Percentiles rank a stretch among this genome's conserved stretches.
phyloP scores from a whole-genome alignment of 2,888 invertebrate species.

The Barypeithes pellucidus region DNA sequence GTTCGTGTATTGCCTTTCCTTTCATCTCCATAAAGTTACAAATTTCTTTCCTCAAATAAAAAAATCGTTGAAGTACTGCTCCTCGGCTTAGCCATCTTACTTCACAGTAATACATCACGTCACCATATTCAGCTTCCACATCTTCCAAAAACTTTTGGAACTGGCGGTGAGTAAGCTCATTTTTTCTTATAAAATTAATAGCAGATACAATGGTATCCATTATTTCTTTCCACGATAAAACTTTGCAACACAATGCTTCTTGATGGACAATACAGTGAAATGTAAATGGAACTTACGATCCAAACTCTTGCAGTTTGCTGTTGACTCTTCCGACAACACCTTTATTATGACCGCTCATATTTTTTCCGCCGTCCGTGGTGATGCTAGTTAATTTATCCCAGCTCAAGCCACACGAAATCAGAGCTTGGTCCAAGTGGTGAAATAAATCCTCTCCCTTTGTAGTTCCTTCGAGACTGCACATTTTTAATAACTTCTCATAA shows the following conservation, averaged over 20 bases:
- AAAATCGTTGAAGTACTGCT: slow-evolving; percentile 44
- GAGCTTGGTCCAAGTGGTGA: slow-evolving; percentile 17
- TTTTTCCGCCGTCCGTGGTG: slow-evolving; percentile 53
- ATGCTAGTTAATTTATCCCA: slow-evolving; percentile 48
- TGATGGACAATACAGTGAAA: slow-evolving; percentile 8
- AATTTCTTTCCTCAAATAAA: slow-evolving; percentile 35
- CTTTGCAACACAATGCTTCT: slow-evolving; percentile 40
- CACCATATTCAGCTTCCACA: slow-evolving; percentile 31
- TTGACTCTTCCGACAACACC: slow-evolving; percentile 43
- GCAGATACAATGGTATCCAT: slow-evolving; percentile 42
- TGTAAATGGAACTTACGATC: slow-evolving; percentile 18
- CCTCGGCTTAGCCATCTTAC: slow-evolving; percentile 48
- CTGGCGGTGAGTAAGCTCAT: slow-evolving; percentile 35
- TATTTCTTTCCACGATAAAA: slow-evolving; percentile 37
- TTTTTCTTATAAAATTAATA: slow-evolving; percentile 37
- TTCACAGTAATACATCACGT: slow-evolving; percentile 42
- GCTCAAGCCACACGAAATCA: slow-evolving; percentile 7
- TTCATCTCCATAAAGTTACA: slow-evolving; percentile 33
- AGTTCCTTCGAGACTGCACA: slow-evolving; percentile 32
- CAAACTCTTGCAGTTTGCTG: slow-evolving; percentile 24
- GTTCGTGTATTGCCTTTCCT: slow-evolving; percentile 20
- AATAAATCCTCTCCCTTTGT: slow-evolving; percentile 51
- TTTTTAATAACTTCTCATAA: slow-evolving; percentile 40
- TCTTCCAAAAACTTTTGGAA: slow-evolving; percentile 38
- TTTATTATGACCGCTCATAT: slow-evolving; percentile 53